These are phyloP conservation scores for Nomada flava DNA, from an alignment of 2,888 invertebrate genomes.

Conservation along the genomic window DNA sequence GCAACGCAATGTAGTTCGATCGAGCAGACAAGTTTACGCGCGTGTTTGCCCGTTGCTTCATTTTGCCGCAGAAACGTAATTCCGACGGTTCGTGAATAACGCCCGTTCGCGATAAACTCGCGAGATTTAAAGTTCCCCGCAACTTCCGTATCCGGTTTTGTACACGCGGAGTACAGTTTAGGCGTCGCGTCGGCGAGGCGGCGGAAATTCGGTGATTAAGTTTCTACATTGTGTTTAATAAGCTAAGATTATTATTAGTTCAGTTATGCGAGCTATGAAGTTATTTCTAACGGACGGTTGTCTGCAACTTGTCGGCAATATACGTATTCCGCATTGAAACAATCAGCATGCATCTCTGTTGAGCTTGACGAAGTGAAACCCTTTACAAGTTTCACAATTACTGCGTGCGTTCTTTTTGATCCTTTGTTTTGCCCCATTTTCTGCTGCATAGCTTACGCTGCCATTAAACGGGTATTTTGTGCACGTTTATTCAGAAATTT, in stretches of 20 bases:
- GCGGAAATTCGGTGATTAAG: constrained; percentile 48
- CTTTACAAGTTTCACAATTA: no score
- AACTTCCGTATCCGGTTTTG: constrained; percentile 31
- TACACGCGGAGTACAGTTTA: not conserved
- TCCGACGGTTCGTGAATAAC: constrained; percentile 20
- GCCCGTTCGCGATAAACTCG: constrained; percentile 39
- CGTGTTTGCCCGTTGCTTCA: constrained; percentile 14
- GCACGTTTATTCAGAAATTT: no score
- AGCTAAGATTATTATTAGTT: constrained; percentile 56
- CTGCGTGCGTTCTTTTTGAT: no score
- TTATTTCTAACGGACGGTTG: constrained; percentile 27
- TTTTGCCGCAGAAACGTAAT: constrained; percentile 30
- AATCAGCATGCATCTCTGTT: not conserved
- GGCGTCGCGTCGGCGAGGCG: constrained; percentile 4
- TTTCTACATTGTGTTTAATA: constrained; percentile 42
- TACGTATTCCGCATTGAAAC: not conserved
- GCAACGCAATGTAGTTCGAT: constrained; percentile 4
- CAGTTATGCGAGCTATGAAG: constrained; percentile 18
- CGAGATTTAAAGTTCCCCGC: constrained; percentile 46
- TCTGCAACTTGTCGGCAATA: constrained; percentile 7
- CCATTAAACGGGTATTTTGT: no score
- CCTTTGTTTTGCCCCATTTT: no score
- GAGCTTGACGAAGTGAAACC: no score
- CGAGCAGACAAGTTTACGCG: not conserved
- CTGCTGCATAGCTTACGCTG: no score